Percentiles rank a stretch among this genome's conserved stretches.
These are phyloP conservation scores for Danionella cerebrum DNA, from an alignment of 2,113 vertebrate genomes.

Conservation along the genomic window DNA sequence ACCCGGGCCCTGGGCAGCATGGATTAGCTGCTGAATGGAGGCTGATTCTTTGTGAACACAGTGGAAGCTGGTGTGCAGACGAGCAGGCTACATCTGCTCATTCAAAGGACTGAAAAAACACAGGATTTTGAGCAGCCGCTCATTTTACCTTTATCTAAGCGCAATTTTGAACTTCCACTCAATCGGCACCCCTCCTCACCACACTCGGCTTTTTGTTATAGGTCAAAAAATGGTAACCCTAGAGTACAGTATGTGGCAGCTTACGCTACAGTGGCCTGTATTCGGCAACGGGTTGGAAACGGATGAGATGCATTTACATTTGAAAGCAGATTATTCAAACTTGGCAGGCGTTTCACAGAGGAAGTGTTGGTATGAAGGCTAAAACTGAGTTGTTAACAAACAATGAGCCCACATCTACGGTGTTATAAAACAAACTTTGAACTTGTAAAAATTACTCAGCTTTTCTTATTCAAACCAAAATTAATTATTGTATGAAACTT, in stretches of 20 bases:
- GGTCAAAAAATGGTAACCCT: conserved; percentile 40
- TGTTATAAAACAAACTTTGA: conserved; percentile 4
- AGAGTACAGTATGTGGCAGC: conserved; percentile 48
- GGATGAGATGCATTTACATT: conserved; percentile 52
- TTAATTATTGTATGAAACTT: not conserved
- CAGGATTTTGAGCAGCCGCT: conserved; percentile 52
- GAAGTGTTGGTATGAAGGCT: conserved; percentile 38
- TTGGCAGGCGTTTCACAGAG: conserved; percentile 50
- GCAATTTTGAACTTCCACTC: conserved; percentile 44
- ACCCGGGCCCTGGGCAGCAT: conserved; percentile 58
- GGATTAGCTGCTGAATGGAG: conserved; percentile 71
- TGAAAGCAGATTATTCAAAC: conserved; percentile 59
- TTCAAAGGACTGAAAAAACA: conserved; percentile 59
- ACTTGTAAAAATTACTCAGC: not conserved
- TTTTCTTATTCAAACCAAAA: not conserved
- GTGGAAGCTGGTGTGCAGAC: conserved; percentile 64
- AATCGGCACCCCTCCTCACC: conserved; percentile 23
- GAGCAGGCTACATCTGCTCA: conserved; percentile 65
- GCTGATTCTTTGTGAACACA: conserved; percentile 71
- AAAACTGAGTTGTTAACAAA: conserved; percentile 46
- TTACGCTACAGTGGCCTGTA: conserved; percentile 36
- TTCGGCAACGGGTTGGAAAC: conserved; percentile 45
- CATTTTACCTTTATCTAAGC: conserved; percentile 66
- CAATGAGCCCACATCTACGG: conserved; percentile 21
- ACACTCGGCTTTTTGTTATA: conserved; percentile 49